Conservation (phyloP, 2,113 vertebrate genomes). For the Xerus inauris region DNA sequence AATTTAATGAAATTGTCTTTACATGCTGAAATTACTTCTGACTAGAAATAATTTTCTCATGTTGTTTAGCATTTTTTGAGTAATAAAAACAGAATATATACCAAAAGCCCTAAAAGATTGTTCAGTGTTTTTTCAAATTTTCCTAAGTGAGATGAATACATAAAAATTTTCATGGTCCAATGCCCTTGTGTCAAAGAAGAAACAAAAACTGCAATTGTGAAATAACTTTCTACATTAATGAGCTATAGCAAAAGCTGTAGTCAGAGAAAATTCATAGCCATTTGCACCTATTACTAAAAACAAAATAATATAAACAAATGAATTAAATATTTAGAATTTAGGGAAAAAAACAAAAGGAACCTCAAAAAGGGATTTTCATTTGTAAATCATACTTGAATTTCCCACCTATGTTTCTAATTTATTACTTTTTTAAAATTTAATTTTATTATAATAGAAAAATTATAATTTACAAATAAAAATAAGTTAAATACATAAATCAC, state of each 20-base stretch:
- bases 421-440: too few species aligned
- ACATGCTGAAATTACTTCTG: neutral
- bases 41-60: constrained; percentile 8
- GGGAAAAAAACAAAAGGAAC: neutral
- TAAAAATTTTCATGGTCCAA: neutral
- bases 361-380: too few species aligned
- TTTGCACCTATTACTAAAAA: neutral
- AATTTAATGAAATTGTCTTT: neutral
- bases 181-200: neutral
- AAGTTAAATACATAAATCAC: too few species aligned
- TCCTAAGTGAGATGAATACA: neutral
- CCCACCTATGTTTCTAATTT: too few species aligned
- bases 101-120: neutral
- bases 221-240: neutral
- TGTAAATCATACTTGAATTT: too few species aligned
- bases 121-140: neutral
- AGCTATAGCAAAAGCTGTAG: neutral
- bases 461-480: too few species aligned
- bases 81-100: neutral
- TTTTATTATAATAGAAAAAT: too few species aligned
- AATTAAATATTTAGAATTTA: neutral
- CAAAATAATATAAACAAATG: neutral
- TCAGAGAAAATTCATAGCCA: neutral
- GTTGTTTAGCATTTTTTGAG: neutral
- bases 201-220: neutral